Base-by-base conservation (phyloP, 2,888 invertebrate genomes). In the Noctua janthe region DNA sequence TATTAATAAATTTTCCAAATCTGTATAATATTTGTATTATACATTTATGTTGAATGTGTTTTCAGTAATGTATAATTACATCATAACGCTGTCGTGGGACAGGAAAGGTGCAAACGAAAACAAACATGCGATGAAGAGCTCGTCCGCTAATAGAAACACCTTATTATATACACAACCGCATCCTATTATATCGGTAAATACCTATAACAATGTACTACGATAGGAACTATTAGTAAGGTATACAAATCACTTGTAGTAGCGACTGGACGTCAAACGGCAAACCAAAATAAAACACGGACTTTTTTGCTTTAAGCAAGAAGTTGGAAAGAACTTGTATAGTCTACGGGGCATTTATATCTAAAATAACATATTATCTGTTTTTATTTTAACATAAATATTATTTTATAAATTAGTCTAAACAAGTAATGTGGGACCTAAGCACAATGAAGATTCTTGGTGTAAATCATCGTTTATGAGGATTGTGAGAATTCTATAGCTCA, bases 71-170 rank as follows among this genome's bases (percentile, higher is more conserved):
- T 83, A 83, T 87, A 84, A 88, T 87, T 83, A 87, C 76, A 81
- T 82, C 85, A 87, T 70, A 74, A 71, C 82, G 69, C 70, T 85
- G 90, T 91, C 95, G 95, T 96, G 95, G 91, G 95, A 96, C 94
- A 95, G 95, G 95, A 95, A 94, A 94, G 93, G 92, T 92, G 91
- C 84, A 89, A 94, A 94, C 88, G 92, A 94, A 94, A 95, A 96
- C 95, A 95, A 94, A 92, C 93, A 90, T 82, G 89, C 88, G 88
- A 84, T 91, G 91, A 89, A 88, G 90, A 81, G 88, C 84, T 82
- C 85, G 92, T 94, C 91, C 91, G 92, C 83, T 91, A 86, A 90
- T 91, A 92, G 91, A 92, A 91, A 90, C 90, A 90, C 91, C 91
- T 88, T 88, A 89, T 90, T 91, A 91, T 90, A 89, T 87, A 88